Base-by-base conservation (phyloP, 2,888 invertebrate species). In the Coelinius sp. region DNA sequence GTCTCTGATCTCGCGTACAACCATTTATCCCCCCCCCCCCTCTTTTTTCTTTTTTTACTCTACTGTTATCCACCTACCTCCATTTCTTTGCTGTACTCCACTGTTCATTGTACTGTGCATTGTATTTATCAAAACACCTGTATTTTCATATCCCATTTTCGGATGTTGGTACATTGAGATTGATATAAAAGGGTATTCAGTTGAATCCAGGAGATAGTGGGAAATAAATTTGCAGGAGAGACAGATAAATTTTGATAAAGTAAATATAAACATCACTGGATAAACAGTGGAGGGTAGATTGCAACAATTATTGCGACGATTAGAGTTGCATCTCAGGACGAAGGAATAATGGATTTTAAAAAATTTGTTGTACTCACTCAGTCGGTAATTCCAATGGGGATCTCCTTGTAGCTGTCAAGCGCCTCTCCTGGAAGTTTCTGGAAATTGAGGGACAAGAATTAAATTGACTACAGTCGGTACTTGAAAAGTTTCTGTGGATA, bases 1-100 rank as follows among this genome's bases (percentile, higher is more conserved):
- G 68, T 25, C 63, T 72, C 52, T 41, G 68, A 63, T 68, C 71
- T 68, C 53, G 53, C 63, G 62, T 59, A 67, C 67, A 67, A 17
- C 71, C 38, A 31, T 72, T 72, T 64, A 68, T 56, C 71, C 71
- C 68, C 68, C 64, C 68, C 67, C 52, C 35, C n/a, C 62, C n/a
- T 44, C 17, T 25, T 56, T 63, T 14, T 22, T 44, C 17, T 14
- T 69, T 62, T 22, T 38, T 31, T 63, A n/a, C n/a, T 53, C 52
- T 63, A 20, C 49, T 49, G 46, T 53, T 56, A 56, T 56, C 59
- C 59, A 31, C 59, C 59, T 59, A 56, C 56, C 27, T 56, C 24
- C 6, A 14, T n/a, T 27, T 56, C n/a, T 56, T 27, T 27, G 56
- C 27, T 27, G n/a, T n/a, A n/a, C n/a, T 27, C 52, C 25, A 53